phyloP scores from a whole-genome alignment of 2,113 vertebrate species.

The Ceyx melanurus region DNA sequence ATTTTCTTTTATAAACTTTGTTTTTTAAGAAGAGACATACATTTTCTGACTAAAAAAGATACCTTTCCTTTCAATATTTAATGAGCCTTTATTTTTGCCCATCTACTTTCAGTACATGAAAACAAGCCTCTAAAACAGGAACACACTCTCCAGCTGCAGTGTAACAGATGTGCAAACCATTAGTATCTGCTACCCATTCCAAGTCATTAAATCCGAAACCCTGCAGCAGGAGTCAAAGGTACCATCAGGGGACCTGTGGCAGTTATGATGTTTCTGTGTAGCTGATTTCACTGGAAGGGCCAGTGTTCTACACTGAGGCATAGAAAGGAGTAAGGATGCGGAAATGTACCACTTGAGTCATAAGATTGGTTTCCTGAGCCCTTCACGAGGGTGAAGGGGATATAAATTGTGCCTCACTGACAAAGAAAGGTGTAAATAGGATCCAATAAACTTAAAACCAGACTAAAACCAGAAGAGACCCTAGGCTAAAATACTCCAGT shows the following conservation, averaged over 20 bases:
- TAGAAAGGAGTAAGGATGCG: not conserved
- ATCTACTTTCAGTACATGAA: not conserved
- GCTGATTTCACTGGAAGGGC: constrained; percentile 1
- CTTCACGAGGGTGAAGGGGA: not conserved
- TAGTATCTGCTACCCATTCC: constrained; percentile 65
- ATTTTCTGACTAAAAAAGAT: not conserved
- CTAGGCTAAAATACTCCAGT: not conserved
- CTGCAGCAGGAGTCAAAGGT: constrained; percentile 51
- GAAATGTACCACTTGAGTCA: not conserved
- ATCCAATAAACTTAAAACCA: not conserved
- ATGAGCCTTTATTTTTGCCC: constrained; percentile 48
- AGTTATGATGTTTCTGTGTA: constrained; percentile 29
- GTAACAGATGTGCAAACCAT: constrained; percentile 69
- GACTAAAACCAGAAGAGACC: not conserved
- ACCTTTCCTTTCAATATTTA: constrained; percentile 53
- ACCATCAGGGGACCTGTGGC: constrained; percentile 47
- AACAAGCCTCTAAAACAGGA: not conserved
- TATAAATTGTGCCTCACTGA: not conserved
- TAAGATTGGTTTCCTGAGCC: not conserved
- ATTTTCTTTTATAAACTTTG: not conserved
- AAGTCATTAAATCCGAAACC: constrained; percentile 60
- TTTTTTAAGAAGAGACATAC: not conserved
- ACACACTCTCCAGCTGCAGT: constrained; percentile 43
- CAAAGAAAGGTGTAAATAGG: not conserved
- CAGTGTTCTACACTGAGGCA: not conserved